Evolutionary conservation across 2,888 invertebrate species (phyloP).

Genomic region (Pammene fasciana): DNA sequence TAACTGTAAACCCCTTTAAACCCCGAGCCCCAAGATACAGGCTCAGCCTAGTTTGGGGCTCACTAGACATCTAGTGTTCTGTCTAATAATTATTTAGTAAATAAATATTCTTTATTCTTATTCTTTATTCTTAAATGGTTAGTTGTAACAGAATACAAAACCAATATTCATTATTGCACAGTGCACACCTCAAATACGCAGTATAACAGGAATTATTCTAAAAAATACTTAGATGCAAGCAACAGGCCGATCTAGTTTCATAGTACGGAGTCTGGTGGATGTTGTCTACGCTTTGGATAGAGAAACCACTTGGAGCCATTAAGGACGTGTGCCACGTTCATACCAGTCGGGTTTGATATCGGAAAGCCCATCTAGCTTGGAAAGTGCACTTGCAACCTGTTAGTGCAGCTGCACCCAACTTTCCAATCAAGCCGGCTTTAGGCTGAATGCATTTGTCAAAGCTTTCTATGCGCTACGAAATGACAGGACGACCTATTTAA

Average conservation of each 20-base stretch:
- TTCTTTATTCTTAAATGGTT: too few relatives aligned
- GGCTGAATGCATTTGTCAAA: constrained; percentile 60
- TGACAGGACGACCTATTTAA: constrained; percentile 25
- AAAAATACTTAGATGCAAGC: too few relatives aligned
- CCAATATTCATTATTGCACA: too few relatives aligned
- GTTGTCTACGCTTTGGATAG: constrained; percentile 6
- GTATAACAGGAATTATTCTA: too few relatives aligned
- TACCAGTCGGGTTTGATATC: constrained; percentile 59
- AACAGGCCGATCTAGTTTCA: neutral
- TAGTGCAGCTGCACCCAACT: constrained; percentile 71
- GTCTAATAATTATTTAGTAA: too few relatives aligned
- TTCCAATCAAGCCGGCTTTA: constrained; percentile 67
- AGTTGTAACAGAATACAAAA: too few relatives aligned
- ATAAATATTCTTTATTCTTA: too few relatives aligned
- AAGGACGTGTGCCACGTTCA: constrained; percentile 58
- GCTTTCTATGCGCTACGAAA: constrained; percentile 61
- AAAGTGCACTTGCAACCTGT: constrained; percentile 70
- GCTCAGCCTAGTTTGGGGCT: too few relatives aligned
- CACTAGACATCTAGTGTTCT: too few relatives aligned
- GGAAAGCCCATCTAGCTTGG: constrained; percentile 73
- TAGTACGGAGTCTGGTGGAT: neutral
- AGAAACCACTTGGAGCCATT: constrained; percentile 45
- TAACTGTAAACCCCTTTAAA: too few relatives aligned
- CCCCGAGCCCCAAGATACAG: too few relatives aligned
- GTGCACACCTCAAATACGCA: too few relatives aligned